Conservation (phyloP, 1,140 invertebrate species). For the Lepidurus packardi region DNA sequence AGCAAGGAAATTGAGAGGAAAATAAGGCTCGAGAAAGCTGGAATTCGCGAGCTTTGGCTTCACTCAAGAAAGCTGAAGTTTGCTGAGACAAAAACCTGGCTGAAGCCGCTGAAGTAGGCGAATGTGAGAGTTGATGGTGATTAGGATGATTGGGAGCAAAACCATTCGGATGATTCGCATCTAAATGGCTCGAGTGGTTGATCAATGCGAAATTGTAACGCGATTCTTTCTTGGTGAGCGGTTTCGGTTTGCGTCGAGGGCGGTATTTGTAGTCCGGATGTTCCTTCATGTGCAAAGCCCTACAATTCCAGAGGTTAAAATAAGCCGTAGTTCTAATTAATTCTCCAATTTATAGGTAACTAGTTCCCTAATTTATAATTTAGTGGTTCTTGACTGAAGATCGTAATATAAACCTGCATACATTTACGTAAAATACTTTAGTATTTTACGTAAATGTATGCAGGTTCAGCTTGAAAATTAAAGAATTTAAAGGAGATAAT, state of each 20-base stretch:
- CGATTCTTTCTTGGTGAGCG: conserved; percentile 54
- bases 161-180: background rate
- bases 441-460: no score
- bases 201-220: conserved; percentile 62
- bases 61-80: conserved; percentile 1
- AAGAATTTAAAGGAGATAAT: background rate
- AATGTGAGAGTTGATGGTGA: background rate
- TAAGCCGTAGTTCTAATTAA: background rate
- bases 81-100: background rate
- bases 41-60: conserved; percentile 10
- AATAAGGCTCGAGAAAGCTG: background rate
- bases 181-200: conserved; percentile 46
- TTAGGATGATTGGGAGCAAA: background rate
- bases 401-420: no score
- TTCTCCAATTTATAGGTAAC: no score
- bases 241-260: conserved; percentile 83
- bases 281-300: conserved; percentile 94
- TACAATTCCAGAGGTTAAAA: conserved; percentile 45
- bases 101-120: background rate
- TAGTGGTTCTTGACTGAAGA: no score
- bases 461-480: background rate
- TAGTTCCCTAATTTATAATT: no score
- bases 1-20: background rate
- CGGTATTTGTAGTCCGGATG: conserved; percentile 94
- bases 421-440: no score